Base-by-base conservation (phyloP, 2,797 vertebrate species). In the Loriculus beryllinus region DNA sequence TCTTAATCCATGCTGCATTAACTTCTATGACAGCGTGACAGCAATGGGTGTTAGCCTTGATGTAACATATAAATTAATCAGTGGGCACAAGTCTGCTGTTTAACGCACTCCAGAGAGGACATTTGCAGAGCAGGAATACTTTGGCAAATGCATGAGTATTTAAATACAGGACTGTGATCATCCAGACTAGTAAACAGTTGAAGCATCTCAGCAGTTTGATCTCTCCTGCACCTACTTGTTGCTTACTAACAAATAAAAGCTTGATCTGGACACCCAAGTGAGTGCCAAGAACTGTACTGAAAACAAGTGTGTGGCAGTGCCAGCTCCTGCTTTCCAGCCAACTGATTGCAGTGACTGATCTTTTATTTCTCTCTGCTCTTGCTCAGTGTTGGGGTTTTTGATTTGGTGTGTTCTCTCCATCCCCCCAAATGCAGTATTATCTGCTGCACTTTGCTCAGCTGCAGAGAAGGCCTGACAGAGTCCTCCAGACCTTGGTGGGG, bases 401-500 rank as follows among this genome's bases (percentile, higher is more conserved):
- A 12, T 86, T 77, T 47, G 26, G 15, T 40, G 60, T 28, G 10
- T 54, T 51, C 29, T 51, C 20, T 22, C 22, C 6, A 7, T 4
- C 2, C 8, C 7, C 7, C 13, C 3, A 65, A 72, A 57, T 31
- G 43, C 59, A n/a, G 35, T 35, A 9, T 17, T 56, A 57, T 4
- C 31, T 47, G 15, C 37, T 6, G 12, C 23, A 21, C 37, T 23
- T 29, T 71, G 33, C n/a, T 45, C 31, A 3, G 42, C 80, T 71
- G 77, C 0, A 0, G 3, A 76, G 67, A n/a, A 65, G 13, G 39
- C 22, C 54, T 47, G 54, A 31, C 62, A 42, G 63, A 14, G 40
- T 69, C 49, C 37, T n/a, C n/a, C n/a, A n/a, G n/a, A n/a, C n/a
- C 15, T 42, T 47, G 0, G 0, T 25, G 70, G 3, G 0, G 11